phyloP scores from a whole-genome alignment of 2,113 vertebrate genomes.

The Chitala chitala region DNA sequence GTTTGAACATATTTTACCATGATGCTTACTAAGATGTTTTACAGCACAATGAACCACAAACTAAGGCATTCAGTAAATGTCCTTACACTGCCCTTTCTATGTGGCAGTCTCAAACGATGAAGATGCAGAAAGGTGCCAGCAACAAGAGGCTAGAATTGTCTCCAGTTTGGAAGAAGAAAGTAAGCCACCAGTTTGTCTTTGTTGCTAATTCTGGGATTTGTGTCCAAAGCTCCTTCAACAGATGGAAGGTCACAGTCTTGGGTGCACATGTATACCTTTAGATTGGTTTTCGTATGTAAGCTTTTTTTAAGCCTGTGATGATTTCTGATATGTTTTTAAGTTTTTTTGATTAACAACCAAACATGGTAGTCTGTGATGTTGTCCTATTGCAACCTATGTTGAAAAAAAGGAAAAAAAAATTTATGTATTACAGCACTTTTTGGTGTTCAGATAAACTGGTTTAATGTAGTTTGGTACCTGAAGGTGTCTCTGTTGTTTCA shows the following conservation, averaged over 20 bases:
- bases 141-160: constrained; percentile 51
- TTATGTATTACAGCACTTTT: not conserved
- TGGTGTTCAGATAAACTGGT: not conserved
- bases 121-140: constrained; percentile 51
- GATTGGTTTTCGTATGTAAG: not conserved
- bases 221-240: not conserved
- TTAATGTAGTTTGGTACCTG: not conserved
- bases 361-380: too few species aligned
- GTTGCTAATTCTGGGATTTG: not conserved
- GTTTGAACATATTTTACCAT: not conserved
- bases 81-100: not conserved
- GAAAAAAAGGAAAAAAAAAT: not conserved
- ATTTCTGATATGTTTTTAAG: not conserved
- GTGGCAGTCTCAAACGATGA: constrained; percentile 61
- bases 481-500: not conserved
- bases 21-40: not conserved
- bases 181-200: not conserved
- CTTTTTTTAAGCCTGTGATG: not conserved
- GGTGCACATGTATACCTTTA: not conserved
- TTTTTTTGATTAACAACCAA: too few species aligned
- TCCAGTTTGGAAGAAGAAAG: constrained; percentile 61
- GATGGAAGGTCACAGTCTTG: too few species aligned
- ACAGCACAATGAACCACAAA: not conserved
- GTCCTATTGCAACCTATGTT: not conserved
- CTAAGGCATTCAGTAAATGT: not conserved